These are phyloP conservation scores for Labeo calbasu DNA, from an alignment of 2,797 vertebrate species.

Conservation along the genomic window DNA sequence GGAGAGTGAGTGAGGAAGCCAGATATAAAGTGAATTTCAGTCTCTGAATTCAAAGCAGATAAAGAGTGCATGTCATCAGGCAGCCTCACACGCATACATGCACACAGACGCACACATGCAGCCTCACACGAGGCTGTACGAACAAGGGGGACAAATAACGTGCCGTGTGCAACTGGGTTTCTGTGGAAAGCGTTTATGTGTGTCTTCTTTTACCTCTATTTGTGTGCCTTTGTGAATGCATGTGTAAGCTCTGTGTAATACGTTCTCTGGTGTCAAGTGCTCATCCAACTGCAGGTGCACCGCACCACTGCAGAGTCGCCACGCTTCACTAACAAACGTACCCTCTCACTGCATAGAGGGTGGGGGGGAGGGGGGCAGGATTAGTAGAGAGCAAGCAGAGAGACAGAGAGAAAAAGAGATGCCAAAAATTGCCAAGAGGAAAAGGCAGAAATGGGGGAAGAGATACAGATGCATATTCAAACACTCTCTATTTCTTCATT, in stretches of 20 bases:
- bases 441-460: conserved; percentile 51
- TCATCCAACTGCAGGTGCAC: conserved; percentile 75
- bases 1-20: not conserved
- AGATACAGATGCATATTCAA: conserved; percentile 66
- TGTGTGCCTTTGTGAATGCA: conserved; percentile 11
- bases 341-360: conserved; percentile 79
- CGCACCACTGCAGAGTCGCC: conserved; percentile 83
- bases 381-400: conserved; percentile 4
- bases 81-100: conserved; percentile 17
- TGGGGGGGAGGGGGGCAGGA: conserved; percentile 31
- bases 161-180: conserved; percentile 25
- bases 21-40: conserved; percentile 28
- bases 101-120: conserved; percentile 1
- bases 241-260: conserved; percentile 40
- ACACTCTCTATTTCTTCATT: not conserved
- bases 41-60: conserved; percentile 39
- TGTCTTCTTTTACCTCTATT: not conserved
- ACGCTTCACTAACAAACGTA: conserved; percentile 81
- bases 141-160: conserved; percentile 13
- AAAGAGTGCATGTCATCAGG: not conserved
- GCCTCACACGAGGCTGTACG: conserved; percentile 2
- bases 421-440: conserved; percentile 14
- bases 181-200: not conserved
- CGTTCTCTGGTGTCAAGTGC: conserved; percentile 37
- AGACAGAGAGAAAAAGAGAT: conserved; percentile 31